Conservation (phyloP, 2,113 vertebrate genomes). For the Glaucidium brasilianum region DNA sequence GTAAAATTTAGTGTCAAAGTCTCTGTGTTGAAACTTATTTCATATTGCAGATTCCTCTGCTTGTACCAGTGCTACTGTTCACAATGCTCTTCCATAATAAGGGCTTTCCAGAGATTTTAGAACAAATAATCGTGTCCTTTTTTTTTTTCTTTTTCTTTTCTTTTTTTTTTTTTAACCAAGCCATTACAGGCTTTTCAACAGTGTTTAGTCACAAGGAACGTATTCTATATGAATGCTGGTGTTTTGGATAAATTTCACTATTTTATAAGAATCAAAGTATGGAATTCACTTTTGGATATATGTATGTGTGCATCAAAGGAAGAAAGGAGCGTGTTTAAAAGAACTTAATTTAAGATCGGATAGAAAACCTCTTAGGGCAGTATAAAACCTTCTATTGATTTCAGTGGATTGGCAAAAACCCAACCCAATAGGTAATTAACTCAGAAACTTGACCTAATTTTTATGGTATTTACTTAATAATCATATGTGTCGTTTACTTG, state of each 20-base stretch:
- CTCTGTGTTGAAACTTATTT: neutral
- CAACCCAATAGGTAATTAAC: neutral
- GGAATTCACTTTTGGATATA: neutral
- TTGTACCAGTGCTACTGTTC: neutral
- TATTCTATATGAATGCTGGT: neutral
- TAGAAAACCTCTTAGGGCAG: neutral
- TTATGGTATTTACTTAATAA: neutral
- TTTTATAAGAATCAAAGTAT: neutral
- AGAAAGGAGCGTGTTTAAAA: neutral
- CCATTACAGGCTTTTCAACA: neutral
- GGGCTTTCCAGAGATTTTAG: neutral
- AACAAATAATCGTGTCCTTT: neutral
- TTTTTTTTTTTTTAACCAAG: neutral
- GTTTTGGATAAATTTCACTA: neutral
- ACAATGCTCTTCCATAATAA: neutral
- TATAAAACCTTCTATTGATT: neutral
- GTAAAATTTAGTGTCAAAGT: neutral
- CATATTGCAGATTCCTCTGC: neutral
- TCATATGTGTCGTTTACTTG: neutral
- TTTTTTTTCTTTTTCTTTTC: neutral
- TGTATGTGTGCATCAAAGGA: neutral
- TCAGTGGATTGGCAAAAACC: neutral
- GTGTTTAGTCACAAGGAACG: neutral
- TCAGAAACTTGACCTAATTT: neutral
- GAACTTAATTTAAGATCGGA: neutral